Conservation (phyloP, 2,113 vertebrate genomes). For the Phalacrocorax brasilianus region DNA sequence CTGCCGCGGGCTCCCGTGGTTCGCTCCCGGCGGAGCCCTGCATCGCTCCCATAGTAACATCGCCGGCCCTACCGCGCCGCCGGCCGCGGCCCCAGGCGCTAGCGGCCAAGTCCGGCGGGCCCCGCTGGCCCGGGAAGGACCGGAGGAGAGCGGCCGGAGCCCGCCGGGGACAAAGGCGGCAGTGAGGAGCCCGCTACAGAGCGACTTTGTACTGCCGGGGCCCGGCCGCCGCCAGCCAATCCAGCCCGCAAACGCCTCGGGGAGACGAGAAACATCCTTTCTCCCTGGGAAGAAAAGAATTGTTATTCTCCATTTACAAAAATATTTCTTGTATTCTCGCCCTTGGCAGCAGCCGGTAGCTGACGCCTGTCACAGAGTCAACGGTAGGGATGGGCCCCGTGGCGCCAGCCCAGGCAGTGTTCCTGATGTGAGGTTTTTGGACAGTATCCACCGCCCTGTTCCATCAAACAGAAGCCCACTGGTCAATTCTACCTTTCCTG, state of each 20-base stretch:
- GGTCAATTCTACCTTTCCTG: background rate
- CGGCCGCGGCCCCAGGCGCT: too few species aligned
- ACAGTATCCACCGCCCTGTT: rapidly evolving
- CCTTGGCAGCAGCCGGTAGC: background rate
- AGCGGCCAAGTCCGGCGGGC: too few species aligned
- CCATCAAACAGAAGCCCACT: rapidly evolving
- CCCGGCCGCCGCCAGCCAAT: slow-evolving; percentile 33
- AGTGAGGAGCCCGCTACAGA: slow-evolving; percentile 21
- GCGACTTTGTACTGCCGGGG: slow-evolving; percentile 16
- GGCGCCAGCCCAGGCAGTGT: rapidly evolving
- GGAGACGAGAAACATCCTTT: slow-evolving; percentile 8
- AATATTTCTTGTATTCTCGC: slow-evolving; percentile 31
- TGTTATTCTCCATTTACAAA: slow-evolving; percentile 20
- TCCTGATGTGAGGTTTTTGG: rapidly evolving
- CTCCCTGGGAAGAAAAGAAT: slow-evolving; percentile 36
- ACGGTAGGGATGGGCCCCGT: rapidly evolving
- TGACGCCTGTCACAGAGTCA: background rate
- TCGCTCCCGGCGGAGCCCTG: too few species aligned
- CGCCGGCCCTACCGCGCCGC: too few species aligned
- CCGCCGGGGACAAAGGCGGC: background rate
- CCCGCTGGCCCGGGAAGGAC: too few species aligned
- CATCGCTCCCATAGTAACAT: too few species aligned
- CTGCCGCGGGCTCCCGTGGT: too few species aligned
- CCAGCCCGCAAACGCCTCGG: background rate
- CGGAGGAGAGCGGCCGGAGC: background rate